Evolutionary conservation across 2,113 vertebrate species (phyloP).

Genomic region (Stigmatopora nigra): DNA sequence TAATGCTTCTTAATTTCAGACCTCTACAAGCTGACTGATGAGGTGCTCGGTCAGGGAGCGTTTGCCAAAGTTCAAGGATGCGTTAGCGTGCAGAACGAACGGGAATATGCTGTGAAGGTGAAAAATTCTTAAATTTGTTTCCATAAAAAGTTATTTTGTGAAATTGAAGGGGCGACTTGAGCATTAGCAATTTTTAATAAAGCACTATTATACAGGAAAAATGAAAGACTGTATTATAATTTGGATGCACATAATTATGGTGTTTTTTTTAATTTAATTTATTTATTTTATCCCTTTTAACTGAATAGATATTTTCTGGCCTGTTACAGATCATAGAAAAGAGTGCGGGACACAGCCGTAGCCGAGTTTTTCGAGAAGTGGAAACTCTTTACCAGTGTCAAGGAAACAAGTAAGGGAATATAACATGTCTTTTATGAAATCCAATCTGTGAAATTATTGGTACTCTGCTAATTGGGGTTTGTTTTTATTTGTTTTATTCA

Average conservation of each 20-base stretch:
- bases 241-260: too few species aligned
- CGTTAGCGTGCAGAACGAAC: conserved; percentile 83
- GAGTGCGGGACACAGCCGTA: conserved; percentile 84
- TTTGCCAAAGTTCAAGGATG: conserved; percentile 94
- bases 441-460: not conserved
- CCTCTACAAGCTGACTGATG: conserved; percentile 85
- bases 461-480: not conserved
- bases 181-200: not conserved
- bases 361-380: conserved; percentile 89
- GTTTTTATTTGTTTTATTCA: conserved; percentile 58
- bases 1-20: conserved; percentile 63
- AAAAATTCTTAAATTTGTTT: not conserved
- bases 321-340: conserved; percentile 86
- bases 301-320: not conserved
- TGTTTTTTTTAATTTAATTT: too few species aligned
- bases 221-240: too few species aligned
- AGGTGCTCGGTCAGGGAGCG: conserved; percentile 88
- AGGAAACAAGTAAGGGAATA: conserved; percentile 81
- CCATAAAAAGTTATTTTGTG: not conserved
- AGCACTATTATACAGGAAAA: too few species aligned
- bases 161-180: not conserved
- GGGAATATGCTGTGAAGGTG: conserved; percentile 93
- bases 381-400: conserved; percentile 97
- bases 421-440: not conserved
- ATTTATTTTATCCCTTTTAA: too few species aligned